Base-by-base conservation (phyloP, 2,888 invertebrate genomes). In the Bugula neritina region DNA sequence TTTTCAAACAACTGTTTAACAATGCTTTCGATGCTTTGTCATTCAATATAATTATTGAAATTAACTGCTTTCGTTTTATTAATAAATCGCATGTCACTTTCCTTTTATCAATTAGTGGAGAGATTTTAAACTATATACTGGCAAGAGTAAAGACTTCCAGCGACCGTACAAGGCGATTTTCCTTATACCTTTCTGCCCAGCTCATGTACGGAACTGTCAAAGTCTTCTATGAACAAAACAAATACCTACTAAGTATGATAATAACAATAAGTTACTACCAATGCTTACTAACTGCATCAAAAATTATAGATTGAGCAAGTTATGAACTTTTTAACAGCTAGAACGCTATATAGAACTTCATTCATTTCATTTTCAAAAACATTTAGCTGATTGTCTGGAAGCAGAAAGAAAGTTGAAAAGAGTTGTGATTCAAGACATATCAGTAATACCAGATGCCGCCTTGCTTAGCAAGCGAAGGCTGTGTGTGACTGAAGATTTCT, bases 121-220 rank as follows among this genome's bases (percentile, higher is more conserved):
- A 69, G 35, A 69, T 69, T 5, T 25, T 69, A 10, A 10, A 5
- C 3, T 69, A 69, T 69, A 69, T 69, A 3, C 2, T 69, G 21
- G 34, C 31, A 5, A 17, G n/a, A 27, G 69, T 69, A n/a, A 25
- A 23, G 34, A 25, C 13, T 3, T 21, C 23, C n/a, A 23, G 57
- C 23, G 27, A 57, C 5, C 57, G 57, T 43, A 43, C 43, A 13
- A 57, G 57, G n/a, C 71, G 78, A 35, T 76, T 79, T 72, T 79
- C 79, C 0, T 74, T 79, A 13, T 79, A 79, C 71, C 74, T 79
- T n/a, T 77, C 78, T 1, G 74, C 78, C 34, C 77, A 77, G 57
- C 76, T 79, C 27, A 78, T 79, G 79, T 79, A 75, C 73, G 79
- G 79, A 31, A 75, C 73, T n/a, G 73, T 77, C 5, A 71, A 73